Conservation (phyloP, 2,113 vertebrate genomes). For the Hassar affinis region DNA sequence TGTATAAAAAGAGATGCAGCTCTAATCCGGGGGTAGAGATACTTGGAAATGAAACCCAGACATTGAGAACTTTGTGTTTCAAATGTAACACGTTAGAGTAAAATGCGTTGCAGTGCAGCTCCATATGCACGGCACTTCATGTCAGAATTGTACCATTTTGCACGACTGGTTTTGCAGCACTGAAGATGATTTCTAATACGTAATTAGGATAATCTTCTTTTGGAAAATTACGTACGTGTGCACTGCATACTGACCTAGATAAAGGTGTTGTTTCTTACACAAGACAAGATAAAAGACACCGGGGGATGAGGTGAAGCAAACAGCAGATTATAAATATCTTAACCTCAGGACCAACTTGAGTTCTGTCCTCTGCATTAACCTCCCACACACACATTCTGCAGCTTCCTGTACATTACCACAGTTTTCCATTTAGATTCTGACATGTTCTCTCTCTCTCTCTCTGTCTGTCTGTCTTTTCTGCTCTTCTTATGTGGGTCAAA, state of each 20-base stretch:
- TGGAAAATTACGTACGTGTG: not conserved
- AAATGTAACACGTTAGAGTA: not conserved
- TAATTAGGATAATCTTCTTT: not conserved
- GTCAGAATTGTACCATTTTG: not conserved
- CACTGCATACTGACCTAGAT: slow-evolving; percentile 38
- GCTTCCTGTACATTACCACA: slow-evolving; percentile 70
- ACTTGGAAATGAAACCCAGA: not conserved
- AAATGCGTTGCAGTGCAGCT: not conserved
- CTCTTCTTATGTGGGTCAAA: slow-evolving; percentile 4
- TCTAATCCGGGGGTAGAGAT: not conserved
- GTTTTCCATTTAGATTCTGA: slow-evolving; percentile 66
- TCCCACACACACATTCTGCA: slow-evolving; percentile 64
- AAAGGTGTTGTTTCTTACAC: slow-evolving; percentile 29
- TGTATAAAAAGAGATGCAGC: not conserved
- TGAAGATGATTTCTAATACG: not conserved
- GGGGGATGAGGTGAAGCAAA: slow-evolving; percentile 52
- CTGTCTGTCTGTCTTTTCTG: slow-evolving; percentile 16
- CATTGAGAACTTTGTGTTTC: not conserved
- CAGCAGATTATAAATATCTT: slow-evolving; percentile 65
- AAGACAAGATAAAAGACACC: slow-evolving; percentile 51
- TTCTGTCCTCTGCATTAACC: slow-evolving; percentile 60
- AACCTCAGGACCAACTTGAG: slow-evolving; percentile 59
- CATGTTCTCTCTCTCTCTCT: slow-evolving; percentile 16
- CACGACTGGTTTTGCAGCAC: not conserved
- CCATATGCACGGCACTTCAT: not conserved